Base-by-base conservation (phyloP, 37 sponge, comb jelly and placozoan genomes). In the Oopsacas minuta region DNA sequence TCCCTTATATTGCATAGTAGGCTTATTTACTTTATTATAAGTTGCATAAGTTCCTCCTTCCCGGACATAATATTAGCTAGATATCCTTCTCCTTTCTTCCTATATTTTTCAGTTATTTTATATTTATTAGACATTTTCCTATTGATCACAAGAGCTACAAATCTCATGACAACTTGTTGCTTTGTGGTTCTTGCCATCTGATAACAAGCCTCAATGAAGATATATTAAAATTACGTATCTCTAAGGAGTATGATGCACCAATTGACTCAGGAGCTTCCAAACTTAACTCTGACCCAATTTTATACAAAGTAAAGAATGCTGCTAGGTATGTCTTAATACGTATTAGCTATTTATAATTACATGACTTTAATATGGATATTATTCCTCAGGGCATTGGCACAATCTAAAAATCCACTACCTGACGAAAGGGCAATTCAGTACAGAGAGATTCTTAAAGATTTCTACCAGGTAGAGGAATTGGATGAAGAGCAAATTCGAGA, bases 111-210 rank as follows among this genome's bases (percentile, higher is more conserved):
- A n/a, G n/a, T n/a, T n/a, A n/a, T n/a, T n/a, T n/a, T n/a, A n/a
- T n/a, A n/a, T 15, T 25, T 61, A 61, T 61, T 61, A 61, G 75
- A n/a, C 28, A 61, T n/a, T 61, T 61, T 34, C 75, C 75, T 25
- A 3, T 61, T 3, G 75, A 61, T 20, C 75, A 61, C 30, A 61
- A 61, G 75, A 61, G 75, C 75, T 61, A 61, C 75, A 61, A 61
- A 34, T 61, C 75, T 12, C 75, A 61, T 61, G 75, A 61, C 28
- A 61, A 61, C 30, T 34, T 61, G 30, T 12, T 61, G 28, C 75
- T 61, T 5, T 61, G 75, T 12, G 22, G 75, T 3, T n/a, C 28
- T n/a, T 61, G 75, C 30, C 75, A 61, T 34, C 30, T 61, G 22
- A 12, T 25, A 61, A 61, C 75, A n/a, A 20, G 17, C 30, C 75